A percentile compares a stretch with the other conserved stretches of the same genome.
These are phyloP conservation scores for Gymnarchus niloticus DNA, from an alignment of 2,113 vertebrate genomes.

Conservation along the genomic window DNA sequence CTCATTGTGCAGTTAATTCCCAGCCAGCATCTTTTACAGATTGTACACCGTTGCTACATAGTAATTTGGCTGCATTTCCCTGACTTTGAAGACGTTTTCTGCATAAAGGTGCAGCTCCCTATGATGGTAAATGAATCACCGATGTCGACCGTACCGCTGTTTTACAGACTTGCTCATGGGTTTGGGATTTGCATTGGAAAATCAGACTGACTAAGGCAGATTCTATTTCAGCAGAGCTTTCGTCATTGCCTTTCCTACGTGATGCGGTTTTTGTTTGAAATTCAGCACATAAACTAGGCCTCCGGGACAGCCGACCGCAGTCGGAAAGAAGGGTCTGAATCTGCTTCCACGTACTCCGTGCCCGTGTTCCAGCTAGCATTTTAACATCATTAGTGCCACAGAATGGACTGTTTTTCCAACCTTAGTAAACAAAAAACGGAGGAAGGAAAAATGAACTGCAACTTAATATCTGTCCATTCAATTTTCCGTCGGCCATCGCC, in stretches of 20 bases:
- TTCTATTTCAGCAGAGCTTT: neutral
- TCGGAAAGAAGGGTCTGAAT: neutral
- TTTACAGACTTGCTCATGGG: neutral
- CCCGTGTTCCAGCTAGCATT: neutral
- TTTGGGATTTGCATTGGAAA: neutral
- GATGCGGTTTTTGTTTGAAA: neutral
- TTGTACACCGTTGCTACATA: neutral
- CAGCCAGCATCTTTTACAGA: neutral
- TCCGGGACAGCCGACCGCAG: neutral
- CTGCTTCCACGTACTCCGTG: neutral
- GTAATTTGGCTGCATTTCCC: neutral
- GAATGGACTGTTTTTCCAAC: neutral
- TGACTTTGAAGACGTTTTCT: neutral
- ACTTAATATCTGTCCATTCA: neutral
- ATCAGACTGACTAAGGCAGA: neutral
- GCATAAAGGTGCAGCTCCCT: neutral
- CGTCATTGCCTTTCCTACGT: neutral
- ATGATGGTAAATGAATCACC: neutral
- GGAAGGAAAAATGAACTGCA: neutral
- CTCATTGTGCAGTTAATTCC: neutral
- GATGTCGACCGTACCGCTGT: neutral
- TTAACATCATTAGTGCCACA: neutral
- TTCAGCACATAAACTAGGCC: slow-evolving; percentile 12
- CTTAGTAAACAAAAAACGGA: neutral
- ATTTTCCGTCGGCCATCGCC: neutral